A percentile compares a stretch with the other conserved stretches of the same genome.
Evolutionary conservation across 2,797 vertebrate genomes (phyloP).

Genomic region (Paedocypris micromegethes): DNA sequence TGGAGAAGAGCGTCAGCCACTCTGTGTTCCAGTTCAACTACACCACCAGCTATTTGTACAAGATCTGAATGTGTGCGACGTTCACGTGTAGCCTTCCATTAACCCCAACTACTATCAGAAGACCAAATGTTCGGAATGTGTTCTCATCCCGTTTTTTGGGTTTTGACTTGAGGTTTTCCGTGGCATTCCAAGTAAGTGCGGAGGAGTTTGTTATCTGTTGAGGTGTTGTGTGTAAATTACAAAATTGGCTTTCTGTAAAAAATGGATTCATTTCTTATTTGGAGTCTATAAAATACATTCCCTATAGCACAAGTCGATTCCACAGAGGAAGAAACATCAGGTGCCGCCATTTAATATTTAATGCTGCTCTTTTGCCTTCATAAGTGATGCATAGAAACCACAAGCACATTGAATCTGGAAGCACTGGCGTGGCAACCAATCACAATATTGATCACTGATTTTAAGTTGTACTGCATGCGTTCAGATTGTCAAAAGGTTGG

Average conservation of each 20-base stretch:
- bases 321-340: too few relatives aligned
- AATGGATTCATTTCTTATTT: too few relatives aligned
- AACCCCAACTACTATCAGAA: constrained; percentile 36
- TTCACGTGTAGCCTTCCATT: neutral
- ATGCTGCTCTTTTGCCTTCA: constrained; percentile 3
- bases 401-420: neutral
- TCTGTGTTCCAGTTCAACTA: constrained; percentile 88
- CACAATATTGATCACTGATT: neutral
- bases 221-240: neutral
- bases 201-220: too few relatives aligned
- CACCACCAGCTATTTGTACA: constrained; percentile 91
- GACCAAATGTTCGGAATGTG: constrained; percentile 43
- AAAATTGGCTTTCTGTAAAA: neutral
- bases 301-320: too few relatives aligned
- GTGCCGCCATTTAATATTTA: constrained; percentile 3
- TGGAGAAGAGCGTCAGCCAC: constrained; percentile 49
- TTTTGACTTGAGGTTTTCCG: neutral
- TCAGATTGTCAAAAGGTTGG: neutral
- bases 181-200: constrained; percentile 9
- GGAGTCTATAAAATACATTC: too few relatives aligned
- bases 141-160: neutral
- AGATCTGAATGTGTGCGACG: constrained; percentile 74
- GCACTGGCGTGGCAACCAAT: neutral
- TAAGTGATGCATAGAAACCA: constrained; percentile 12
- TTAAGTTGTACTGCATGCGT: neutral